Percentiles rank a stretch among this genome's conserved stretches.
Conservation (phyloP, 2,888 invertebrate genomes). For the Julus scanicus region DNA sequence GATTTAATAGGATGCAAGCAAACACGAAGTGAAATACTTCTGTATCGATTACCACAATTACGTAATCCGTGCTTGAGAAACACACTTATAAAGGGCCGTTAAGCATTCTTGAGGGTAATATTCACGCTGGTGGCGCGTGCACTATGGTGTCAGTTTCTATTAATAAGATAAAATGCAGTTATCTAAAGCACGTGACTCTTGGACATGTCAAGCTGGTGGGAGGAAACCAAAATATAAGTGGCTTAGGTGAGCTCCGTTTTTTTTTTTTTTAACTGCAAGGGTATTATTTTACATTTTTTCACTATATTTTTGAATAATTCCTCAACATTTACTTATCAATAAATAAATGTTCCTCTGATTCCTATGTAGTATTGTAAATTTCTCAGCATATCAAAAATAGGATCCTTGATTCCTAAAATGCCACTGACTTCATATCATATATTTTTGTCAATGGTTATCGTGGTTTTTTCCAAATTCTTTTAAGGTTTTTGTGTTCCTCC, state of each 20-base stretch:
- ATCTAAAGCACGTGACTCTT: not conserved
- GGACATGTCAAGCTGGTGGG: not conserved
- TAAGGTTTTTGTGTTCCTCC: too few relatives aligned
- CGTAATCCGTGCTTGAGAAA: conserved; percentile 3
- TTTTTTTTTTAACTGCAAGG: too few relatives aligned
- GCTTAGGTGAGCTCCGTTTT: not conserved
- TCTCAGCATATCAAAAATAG: too few relatives aligned
- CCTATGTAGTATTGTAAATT: too few relatives aligned
- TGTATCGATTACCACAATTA: conserved; percentile 28
- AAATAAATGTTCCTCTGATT: too few relatives aligned
- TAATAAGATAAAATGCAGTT: not conserved
- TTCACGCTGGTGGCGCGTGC: not conserved
- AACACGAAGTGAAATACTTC: not conserved
- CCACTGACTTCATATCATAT: too few relatives aligned
- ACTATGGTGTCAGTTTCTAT: not conserved
- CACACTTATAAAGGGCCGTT: not conserved
- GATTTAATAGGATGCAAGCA: not conserved
- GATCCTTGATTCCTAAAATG: too few relatives aligned
- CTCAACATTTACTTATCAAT: too few relatives aligned
- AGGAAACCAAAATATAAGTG: not conserved
- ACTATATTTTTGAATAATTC: too few relatives aligned
- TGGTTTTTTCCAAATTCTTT: too few relatives aligned
- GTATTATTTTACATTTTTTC: too few relatives aligned
- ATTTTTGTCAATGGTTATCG: too few relatives aligned
- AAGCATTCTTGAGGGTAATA: conserved; percentile 32